Percentiles rank a stretch among this genome's conserved stretches.
phyloP scores from a whole-genome alignment of 2,797 vertebrate genomes.

The Thamnophis elegans region DNA sequence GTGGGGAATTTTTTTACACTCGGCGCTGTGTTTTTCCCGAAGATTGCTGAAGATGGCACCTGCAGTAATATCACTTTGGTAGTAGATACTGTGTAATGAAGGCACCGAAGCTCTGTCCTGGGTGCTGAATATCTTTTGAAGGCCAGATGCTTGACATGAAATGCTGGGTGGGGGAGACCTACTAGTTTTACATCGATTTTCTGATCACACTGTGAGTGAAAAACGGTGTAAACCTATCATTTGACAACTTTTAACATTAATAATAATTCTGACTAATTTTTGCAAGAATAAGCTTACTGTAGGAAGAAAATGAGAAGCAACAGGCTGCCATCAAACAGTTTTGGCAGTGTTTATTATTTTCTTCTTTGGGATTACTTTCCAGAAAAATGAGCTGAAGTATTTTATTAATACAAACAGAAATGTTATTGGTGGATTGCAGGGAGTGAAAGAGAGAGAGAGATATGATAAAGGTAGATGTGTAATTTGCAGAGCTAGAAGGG shows the following conservation, averaged over 20 bases:
- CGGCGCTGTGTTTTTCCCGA: background rate
- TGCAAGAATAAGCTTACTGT: background rate
- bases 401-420: background rate
- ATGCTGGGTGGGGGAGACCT: background rate
- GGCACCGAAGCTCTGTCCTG: slow-evolving; percentile 26
- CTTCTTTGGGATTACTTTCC: background rate
- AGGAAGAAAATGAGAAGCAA: background rate
- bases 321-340: background rate
- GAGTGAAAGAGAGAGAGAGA: background rate
- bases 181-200: background rate
- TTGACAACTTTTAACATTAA: background rate
- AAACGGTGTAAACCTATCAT: background rate
- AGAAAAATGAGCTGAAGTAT: background rate
- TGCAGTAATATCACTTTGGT: background rate
- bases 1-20: too few relatives aligned
- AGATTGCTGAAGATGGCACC: background rate
- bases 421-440: fast-evolving
- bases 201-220: background rate
- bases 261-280: background rate
- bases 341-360: background rate
- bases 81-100: background rate
- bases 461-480: background rate
- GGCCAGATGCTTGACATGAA: background rate
- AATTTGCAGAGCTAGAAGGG: background rate
- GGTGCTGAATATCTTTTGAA: slow-evolving; percentile 41